Evolutionary conservation across 2,797 vertebrate genomes (phyloP).

Genomic region (Chelon auratus): DNA sequence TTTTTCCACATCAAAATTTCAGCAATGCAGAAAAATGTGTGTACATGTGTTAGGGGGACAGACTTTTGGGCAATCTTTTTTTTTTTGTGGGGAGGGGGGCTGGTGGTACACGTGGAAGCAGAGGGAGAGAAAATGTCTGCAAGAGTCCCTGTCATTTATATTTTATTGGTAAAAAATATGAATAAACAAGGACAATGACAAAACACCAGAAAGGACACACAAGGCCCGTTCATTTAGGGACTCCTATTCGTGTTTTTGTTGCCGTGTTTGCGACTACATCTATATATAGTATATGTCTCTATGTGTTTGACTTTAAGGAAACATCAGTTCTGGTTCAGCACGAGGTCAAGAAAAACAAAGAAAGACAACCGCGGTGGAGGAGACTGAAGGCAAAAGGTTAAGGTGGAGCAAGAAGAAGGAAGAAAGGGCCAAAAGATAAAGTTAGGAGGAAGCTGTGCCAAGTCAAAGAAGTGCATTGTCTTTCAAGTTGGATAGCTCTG

Average conservation of each 20-base stretch:
- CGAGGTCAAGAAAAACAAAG: conserved; percentile 34
- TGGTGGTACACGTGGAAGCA: conserved; percentile 36
- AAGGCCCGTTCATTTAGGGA: conserved; percentile 17
- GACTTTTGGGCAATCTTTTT: conserved; percentile 45
- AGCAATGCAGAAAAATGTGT: conserved; percentile 42
- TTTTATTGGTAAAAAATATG: conserved; percentile 71
- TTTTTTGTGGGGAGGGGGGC: background rate
- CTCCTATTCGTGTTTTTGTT: conserved; percentile 21
- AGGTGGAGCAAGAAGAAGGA: background rate
- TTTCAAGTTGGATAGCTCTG: conserved; percentile 1
- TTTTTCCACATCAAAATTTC: conserved; percentile 69
- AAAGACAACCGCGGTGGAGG: conserved; percentile 19
- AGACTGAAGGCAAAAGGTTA: conserved; percentile 38
- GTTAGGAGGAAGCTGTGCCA: conserved; percentile 35
- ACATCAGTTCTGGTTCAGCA: conserved; percentile 31
- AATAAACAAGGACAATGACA: conserved; percentile 66
- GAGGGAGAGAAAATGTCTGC: conserved; percentile 43
- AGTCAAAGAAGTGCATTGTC: conserved; percentile 4
- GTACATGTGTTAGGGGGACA: conserved; percentile 37
- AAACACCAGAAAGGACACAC: conserved; percentile 45
- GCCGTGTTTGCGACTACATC: background rate
- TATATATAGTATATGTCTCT: background rate
- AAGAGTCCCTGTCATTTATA: conserved; percentile 67
- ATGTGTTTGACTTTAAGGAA: conserved; percentile 43
- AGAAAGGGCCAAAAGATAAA: conserved; percentile 23